These are phyloP conservation scores for Chondrilla cf. caribensis DNA, from an alignment of 37 sponge, comb jelly and placozoan species.

Conservation along the genomic window DNA sequence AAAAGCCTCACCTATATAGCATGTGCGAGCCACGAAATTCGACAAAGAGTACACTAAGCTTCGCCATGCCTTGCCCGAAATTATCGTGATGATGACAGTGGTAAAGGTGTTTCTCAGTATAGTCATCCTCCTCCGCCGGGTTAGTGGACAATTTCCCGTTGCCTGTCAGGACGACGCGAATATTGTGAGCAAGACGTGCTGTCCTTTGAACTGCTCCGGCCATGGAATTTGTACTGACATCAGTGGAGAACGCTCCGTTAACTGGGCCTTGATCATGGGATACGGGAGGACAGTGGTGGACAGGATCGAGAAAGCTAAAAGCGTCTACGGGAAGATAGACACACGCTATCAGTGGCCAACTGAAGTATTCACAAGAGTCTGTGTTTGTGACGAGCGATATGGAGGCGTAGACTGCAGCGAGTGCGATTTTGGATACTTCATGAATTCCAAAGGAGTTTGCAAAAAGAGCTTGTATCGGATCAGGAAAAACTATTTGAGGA, in stretches of 20 bases:
- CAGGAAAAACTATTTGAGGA: too few species aligned
- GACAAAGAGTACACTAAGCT: too few species aligned
- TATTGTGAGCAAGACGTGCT: background rate
- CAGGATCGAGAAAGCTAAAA: too few species aligned
- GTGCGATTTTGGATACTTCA: background rate
- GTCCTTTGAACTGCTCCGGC: background rate
- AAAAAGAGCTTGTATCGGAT: background rate
- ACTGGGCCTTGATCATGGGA: background rate
- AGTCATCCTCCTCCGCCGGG: background rate
- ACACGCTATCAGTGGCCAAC: background rate
- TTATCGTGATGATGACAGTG: too few species aligned
- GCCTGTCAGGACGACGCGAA: background rate
- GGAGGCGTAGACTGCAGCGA: background rate
- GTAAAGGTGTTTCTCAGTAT: too few species aligned
- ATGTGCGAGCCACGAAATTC: too few species aligned
- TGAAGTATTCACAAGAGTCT: background rate
- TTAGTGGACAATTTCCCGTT: background rate
- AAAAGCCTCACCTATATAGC: too few species aligned
- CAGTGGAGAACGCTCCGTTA: background rate
- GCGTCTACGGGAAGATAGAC: background rate
- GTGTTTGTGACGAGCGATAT: background rate
- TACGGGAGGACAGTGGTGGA: too few species aligned
- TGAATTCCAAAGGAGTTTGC: too few species aligned
- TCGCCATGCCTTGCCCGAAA: too few species aligned
- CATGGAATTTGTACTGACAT: too few species aligned